Evolutionary conservation across 2,113 vertebrate genomes (phyloP).

Genomic region (Theristicus caerulescens): DNA sequence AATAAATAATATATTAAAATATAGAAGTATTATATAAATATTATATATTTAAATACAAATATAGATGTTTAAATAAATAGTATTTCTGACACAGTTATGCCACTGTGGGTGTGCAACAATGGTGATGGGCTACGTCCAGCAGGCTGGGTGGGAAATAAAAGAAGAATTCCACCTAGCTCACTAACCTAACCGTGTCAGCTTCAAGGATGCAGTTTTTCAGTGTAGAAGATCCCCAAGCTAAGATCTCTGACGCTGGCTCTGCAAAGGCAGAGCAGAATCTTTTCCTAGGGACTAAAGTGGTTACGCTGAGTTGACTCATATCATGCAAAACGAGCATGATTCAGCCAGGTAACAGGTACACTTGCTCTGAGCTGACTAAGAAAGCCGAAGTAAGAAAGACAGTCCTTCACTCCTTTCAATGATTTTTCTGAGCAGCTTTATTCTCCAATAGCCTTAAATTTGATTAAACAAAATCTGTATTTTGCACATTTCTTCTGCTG

Average conservation of each 20-base stretch:
- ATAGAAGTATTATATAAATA: neutral
- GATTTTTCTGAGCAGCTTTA: neutral
- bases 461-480: neutral
- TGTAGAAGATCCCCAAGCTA: neutral
- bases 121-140: neutral
- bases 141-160: neutral
- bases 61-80: neutral
- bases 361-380: neutral
- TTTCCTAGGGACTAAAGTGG: neutral
- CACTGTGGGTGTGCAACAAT: neutral
- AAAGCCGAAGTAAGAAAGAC: neutral
- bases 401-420: neutral
- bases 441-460: neutral
- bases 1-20: neutral
- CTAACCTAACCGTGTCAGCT: rapidly evolving
- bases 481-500: neutral
- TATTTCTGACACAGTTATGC: neutral
- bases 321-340: rapidly evolving
- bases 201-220: neutral
- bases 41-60: neutral
- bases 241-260: neutral
- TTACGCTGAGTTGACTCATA: neutral
- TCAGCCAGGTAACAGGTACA: neutral
- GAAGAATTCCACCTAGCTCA: neutral
- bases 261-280: neutral